Evolutionary conservation across 30 jellyfish, hydroid and myxozoan genomes (phyloP).

Genomic region (Phacellophora camtschatica): DNA sequence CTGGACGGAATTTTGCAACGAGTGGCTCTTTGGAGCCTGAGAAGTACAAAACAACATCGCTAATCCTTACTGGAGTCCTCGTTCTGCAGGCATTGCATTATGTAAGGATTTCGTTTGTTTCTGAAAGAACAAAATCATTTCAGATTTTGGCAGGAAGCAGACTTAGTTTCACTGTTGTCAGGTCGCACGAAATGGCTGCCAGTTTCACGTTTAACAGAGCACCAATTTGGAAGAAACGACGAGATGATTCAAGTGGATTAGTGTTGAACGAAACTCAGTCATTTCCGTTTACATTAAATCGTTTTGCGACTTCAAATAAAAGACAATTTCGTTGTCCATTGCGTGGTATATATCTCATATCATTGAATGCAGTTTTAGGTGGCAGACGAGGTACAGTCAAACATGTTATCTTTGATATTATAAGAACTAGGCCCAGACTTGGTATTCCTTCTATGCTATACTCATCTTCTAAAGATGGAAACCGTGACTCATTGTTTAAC

Average conservation of each 20-base stretch:
- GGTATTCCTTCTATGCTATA: background rate
- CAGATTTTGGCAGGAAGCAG: constrained; percentile 23
- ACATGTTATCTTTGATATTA: background rate
- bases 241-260: background rate
- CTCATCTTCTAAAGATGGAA: background rate
- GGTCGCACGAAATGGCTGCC: constrained; percentile 58
- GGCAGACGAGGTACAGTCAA: background rate
- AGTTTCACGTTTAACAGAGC: background rate
- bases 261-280: constrained; percentile 12
- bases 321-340: constrained; percentile 10
- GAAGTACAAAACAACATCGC: background rate
- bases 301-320: background rate
- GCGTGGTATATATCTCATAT: constrained; percentile 17
- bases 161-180: constrained; percentile 30
- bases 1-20: background rate
- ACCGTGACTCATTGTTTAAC: background rate
- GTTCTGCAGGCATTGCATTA: constrained; percentile 3
- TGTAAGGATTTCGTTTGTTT: background rate
- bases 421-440: background rate
- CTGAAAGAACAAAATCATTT: background rate
- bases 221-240: background rate
- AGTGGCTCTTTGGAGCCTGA: background rate
- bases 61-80: constrained; percentile 18
- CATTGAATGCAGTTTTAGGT: constrained; percentile 1
- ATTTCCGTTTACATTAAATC: background rate